Percentiles rank a stretch among this genome's conserved stretches.
Evolutionary conservation across 2,888 invertebrate genomes (phyloP).

Genomic region (Macrophya alboannulata): DNA sequence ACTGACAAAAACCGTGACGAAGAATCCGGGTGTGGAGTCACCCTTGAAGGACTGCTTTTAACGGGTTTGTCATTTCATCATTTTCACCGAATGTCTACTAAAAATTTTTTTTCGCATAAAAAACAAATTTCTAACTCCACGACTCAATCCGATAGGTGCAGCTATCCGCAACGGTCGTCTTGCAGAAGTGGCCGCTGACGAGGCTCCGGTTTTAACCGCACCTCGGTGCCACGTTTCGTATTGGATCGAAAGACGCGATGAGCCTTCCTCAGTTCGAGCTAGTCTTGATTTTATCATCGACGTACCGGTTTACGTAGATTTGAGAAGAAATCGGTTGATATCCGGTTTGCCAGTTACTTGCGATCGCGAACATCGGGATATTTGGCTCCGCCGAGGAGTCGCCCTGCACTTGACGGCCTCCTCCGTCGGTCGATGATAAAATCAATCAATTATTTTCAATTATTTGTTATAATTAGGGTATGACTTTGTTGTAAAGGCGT

Average conservation of each 20-base stretch:
- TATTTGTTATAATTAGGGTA: not conserved
- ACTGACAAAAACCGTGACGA: conserved; percentile 61
- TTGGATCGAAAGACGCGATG: conserved; percentile 44
- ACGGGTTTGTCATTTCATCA: conserved; percentile 67
- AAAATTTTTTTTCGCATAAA: not conserved
- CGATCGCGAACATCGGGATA: conserved; percentile 67
- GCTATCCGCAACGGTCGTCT: conserved; percentile 71
- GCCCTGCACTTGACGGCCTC: conserved; percentile 70
- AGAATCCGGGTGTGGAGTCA: conserved; percentile 67
- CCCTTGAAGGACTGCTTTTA: conserved; percentile 74
- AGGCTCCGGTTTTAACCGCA: conserved; percentile 72
- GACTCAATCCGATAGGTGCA: conserved; percentile 68
- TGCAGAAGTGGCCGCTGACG: conserved; percentile 72
- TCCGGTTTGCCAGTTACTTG: conserved; percentile 74
- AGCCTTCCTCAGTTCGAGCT: not conserved
- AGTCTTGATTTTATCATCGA: conserved; percentile 59
- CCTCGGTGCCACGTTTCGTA: conserved; percentile 73
- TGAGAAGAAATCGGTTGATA: conserved; percentile 71
- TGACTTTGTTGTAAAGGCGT: not conserved
- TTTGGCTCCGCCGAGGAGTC: conserved; percentile 75
- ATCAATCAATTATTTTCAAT: not conserved
- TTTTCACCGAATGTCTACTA: not conserved
- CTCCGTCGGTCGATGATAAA: not conserved
- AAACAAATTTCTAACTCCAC: not conserved
- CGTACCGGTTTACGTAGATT: conserved; percentile 74